Evolutionary conservation across 1,140 invertebrate species (phyloP).

Genomic region (Parapsyche elsis): DNA sequence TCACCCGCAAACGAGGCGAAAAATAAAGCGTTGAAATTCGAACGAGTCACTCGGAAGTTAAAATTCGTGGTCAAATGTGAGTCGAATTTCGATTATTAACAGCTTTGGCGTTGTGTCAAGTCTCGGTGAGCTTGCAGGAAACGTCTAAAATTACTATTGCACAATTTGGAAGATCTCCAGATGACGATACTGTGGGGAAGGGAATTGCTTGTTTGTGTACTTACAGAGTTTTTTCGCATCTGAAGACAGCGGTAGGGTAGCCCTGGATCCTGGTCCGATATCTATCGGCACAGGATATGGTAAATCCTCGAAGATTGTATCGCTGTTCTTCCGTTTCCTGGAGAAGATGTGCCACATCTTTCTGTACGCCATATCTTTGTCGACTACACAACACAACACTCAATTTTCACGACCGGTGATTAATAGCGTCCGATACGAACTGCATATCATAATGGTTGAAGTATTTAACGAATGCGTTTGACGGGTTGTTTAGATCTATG

Average conservation of each 20-base stretch:
- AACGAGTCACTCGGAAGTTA: too few species aligned
- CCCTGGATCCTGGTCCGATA: constrained; percentile 44
- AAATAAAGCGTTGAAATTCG: too few species aligned
- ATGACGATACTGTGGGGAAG: neutral
- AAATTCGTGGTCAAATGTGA: too few species aligned
- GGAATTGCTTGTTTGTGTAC: too few species aligned
- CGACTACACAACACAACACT: neutral
- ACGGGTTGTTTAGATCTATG: too few species aligned
- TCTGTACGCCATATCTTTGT: constrained; percentile 61
- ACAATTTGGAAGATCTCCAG: constrained; percentile 3
- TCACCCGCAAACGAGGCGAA: too few species aligned
- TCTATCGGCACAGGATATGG: constrained; percentile 44
- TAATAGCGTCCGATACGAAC: neutral
- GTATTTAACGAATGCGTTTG: too few species aligned
- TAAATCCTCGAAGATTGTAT: constrained; percentile 56
- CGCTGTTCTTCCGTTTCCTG: constrained; percentile 62
- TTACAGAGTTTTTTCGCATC: constrained; percentile 53
- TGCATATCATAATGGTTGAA: neutral
- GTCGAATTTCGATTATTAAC: too few species aligned
- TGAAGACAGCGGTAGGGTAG: constrained; percentile 46
- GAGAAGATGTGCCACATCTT: constrained; percentile 65
- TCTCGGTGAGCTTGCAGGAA: neutral
- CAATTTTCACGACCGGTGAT: neutral
- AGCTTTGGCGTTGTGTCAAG: too few species aligned
- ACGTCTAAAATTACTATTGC: constrained; percentile 7